Evolutionary conservation across 2,888 invertebrate species (phyloP).

Genomic region (Pheosia tremula): DNA sequence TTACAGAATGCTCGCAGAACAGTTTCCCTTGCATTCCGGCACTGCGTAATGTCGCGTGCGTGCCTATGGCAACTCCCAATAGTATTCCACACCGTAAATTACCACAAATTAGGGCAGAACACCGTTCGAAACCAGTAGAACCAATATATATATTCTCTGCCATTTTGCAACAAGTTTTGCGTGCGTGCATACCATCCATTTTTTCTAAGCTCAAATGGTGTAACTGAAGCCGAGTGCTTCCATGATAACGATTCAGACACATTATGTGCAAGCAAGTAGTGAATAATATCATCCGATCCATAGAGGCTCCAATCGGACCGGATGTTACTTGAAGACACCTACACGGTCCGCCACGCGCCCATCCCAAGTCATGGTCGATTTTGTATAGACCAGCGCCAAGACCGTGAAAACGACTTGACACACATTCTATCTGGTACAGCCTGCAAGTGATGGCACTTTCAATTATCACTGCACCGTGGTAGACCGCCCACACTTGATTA

Average conservation of each 20-base stretch:
- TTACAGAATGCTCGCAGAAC: constrained; percentile 66
- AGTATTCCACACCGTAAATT: constrained; percentile 50
- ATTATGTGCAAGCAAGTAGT: not conserved
- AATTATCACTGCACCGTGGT: constrained; percentile 75
- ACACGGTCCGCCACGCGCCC: constrained; percentile 45
- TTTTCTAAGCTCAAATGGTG: constrained; percentile 19
- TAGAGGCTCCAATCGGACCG: constrained; percentile 19
- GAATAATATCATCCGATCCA: constrained; percentile 5
- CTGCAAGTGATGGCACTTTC: constrained; percentile 78
- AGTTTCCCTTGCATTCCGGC: constrained; percentile 63
- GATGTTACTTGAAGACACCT: constrained; percentile 44
- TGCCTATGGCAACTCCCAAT: constrained; percentile 64
- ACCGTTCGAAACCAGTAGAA: constrained; percentile 47
- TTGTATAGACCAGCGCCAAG: constrained; percentile 57
- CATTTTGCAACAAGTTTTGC: constrained; percentile 33
- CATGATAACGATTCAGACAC: not conserved
- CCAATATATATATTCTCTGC: constrained; percentile 39
- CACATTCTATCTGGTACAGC: constrained; percentile 71
- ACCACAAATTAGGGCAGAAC: constrained; percentile 59
- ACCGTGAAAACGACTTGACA: constrained; percentile 80
- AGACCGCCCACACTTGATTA: constrained; percentile 61
- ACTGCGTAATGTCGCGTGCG: constrained; percentile 74
- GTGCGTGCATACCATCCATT: constrained; percentile 28
- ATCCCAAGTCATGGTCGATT: constrained; percentile 70
- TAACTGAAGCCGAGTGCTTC: constrained; percentile 22